phyloP scores from a whole-genome alignment of 2,113 vertebrate genomes.

The Xenopus tropicalis region DNA sequence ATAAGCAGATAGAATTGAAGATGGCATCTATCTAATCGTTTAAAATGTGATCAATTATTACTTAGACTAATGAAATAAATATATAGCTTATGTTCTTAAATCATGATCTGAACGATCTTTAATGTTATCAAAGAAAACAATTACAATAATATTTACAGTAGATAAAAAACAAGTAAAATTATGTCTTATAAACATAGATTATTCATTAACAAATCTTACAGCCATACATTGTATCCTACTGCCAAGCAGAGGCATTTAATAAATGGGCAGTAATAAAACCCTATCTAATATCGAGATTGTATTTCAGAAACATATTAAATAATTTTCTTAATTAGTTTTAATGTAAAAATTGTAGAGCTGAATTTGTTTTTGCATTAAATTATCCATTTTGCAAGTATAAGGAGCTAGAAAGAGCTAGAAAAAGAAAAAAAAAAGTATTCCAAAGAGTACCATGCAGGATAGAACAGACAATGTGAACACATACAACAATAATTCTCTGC shows the following conservation, averaged over 20 bases:
- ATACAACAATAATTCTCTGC: too few relatives aligned
- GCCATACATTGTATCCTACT: too few relatives aligned
- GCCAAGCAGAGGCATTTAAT: neutral
- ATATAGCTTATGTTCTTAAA: slow-evolving; percentile 49
- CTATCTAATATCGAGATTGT: neutral
- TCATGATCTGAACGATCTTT: slow-evolving; percentile 39
- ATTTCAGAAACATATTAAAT: neutral
- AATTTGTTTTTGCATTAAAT: neutral
- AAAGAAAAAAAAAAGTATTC: too few relatives aligned
- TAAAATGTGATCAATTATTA: slow-evolving; percentile 67
- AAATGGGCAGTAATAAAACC: neutral
- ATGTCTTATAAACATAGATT: slow-evolving; percentile 34
- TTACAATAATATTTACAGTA: slow-evolving; percentile 31
- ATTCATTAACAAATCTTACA: slow-evolving; percentile 15
- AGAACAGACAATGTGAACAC: too few relatives aligned
- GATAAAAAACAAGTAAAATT: slow-evolving; percentile 23
- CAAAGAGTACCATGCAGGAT: too few relatives aligned
- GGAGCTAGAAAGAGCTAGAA: too few relatives aligned
- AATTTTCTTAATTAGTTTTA: neutral
- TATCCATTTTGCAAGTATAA: too few relatives aligned
- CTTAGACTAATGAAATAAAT: slow-evolving; percentile 59
- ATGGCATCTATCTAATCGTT: slow-evolving; percentile 61
- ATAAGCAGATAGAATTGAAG: slow-evolving; percentile 71
- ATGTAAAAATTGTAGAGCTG: neutral
- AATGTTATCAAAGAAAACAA: slow-evolving; percentile 36